A percentile compares a stretch with the other conserved stretches of the same genome.
phyloP scores from a whole-genome alignment of 2,113 vertebrate genomes.

The Benitochromis conjunctus region DNA sequence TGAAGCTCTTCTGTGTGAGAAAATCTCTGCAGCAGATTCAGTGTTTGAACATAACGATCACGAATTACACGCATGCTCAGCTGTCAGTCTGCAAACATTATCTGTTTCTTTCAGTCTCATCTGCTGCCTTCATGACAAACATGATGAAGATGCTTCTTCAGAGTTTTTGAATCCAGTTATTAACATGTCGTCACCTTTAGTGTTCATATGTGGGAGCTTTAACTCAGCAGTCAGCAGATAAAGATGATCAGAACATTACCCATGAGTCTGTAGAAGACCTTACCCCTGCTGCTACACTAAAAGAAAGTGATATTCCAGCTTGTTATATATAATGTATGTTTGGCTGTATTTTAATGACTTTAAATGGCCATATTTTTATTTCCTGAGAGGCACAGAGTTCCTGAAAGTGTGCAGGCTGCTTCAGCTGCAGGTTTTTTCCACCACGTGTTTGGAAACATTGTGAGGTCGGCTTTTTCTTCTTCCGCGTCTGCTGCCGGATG shows the following conservation, averaged over 20 bases:
- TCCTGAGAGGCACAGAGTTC: background rate
- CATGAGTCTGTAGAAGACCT: accelerated
- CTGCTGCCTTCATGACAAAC: background rate
- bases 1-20: background rate
- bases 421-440: constrained; percentile 8
- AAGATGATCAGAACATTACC: background rate
- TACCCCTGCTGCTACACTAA: accelerated
- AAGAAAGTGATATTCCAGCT: background rate
- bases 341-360: accelerated
- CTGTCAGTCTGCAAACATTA: background rate
- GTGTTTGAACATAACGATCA: background rate
- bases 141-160: background rate
- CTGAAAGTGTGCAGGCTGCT: background rate
- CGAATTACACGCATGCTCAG: background rate
- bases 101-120: background rate
- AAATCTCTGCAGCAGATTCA: background rate
- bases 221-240: accelerated
- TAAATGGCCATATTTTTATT: background rate
- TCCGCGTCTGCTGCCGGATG: constrained; percentile 17
- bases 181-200: background rate
- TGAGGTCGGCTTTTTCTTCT: background rate
- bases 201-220: background rate
- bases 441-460: constrained; percentile 5
- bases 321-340: accelerated
- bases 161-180: accelerated